These are phyloP conservation scores for Tragulus kanchil DNA, from an alignment of 2,113 vertebrate genomes.

Conservation along the genomic window DNA sequence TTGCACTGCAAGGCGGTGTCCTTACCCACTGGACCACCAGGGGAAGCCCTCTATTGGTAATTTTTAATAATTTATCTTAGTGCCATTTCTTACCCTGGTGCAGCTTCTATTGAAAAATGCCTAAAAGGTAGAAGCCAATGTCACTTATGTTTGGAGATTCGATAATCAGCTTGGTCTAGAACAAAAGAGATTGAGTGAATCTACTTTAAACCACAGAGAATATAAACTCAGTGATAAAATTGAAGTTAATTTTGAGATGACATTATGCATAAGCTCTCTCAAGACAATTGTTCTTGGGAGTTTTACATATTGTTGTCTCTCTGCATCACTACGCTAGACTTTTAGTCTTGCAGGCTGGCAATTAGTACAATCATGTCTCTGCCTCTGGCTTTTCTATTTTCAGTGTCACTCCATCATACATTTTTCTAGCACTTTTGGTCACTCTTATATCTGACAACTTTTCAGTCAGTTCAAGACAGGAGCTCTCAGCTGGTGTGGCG, in stretches of 20 bases:
- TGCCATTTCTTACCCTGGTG: neutral
- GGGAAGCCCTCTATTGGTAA: neutral
- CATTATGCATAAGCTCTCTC: neutral
- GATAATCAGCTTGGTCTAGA: neutral
- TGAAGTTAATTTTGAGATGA: neutral
- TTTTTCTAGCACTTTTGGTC: neutral
- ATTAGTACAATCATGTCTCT: neutral
- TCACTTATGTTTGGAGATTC: neutral
- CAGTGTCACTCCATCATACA: neutral
- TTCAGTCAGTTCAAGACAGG: neutral
- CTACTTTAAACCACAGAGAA: neutral
- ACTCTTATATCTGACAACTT: slow-evolving; percentile 35
- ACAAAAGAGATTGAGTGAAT: neutral
- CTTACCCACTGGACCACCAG: too few species aligned
- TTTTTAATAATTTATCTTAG: slow-evolving; percentile 47
- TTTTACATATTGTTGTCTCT: neutral
- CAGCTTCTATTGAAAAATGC: neutral
- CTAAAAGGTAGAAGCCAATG: neutral
- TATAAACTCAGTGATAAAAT: neutral
- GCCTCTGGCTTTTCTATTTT: slow-evolving; percentile 26
- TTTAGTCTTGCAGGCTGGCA: neutral
- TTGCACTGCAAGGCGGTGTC: too few species aligned
- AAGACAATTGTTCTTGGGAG: neutral
- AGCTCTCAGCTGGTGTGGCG: neutral
- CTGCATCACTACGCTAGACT: neutral